These are phyloP conservation scores for Amphiduros pacificus DNA, from an alignment of 2,888 invertebrate species.

Conservation along the genomic window DNA sequence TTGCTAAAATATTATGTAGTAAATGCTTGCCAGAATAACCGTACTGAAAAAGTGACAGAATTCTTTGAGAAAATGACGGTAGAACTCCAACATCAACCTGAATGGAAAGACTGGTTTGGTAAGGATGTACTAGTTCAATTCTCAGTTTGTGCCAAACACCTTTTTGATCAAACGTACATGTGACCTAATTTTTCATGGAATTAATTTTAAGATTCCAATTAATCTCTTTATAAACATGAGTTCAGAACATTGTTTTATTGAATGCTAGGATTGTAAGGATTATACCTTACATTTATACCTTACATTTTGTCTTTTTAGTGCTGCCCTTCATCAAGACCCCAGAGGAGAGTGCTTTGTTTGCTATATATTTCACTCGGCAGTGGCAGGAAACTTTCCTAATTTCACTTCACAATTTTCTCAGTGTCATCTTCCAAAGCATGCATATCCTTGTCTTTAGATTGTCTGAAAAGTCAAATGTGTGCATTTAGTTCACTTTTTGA, in stretches of 20 bases:
- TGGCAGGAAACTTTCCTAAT: conserved; percentile 94
- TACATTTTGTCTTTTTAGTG: too few relatives aligned
- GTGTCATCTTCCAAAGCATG: conserved; percentile 75
- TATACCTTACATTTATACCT: too few relatives aligned
- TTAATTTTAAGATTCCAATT: too few relatives aligned
- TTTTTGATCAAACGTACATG: too few relatives aligned
- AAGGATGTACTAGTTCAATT: conserved; percentile 59
- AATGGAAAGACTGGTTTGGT: conserved; percentile 99
- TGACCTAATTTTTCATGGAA: too few relatives aligned
- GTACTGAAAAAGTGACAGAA: conserved; percentile 82
- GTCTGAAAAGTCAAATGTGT: too few relatives aligned
- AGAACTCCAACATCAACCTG: conserved; percentile 83
- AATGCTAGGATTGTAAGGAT: not conserved
- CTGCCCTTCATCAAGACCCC: conserved; percentile 88
- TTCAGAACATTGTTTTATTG: not conserved
- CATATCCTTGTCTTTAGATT: conserved; percentile 50
- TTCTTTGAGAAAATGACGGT: conserved; percentile 85
- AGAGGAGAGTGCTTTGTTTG: conserved; percentile 85
- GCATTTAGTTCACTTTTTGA: too few relatives aligned
- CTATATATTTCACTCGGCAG: conserved; percentile 82
- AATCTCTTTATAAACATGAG: not conserved
- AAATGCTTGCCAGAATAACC: conserved; percentile 79
- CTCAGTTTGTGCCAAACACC: not conserved
- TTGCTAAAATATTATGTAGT: conserved; percentile 85
- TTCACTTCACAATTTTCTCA: conserved; percentile 89